phyloP scores from a whole-genome alignment of 2,888 invertebrate species.

The Sicus ferrugineus region DNA sequence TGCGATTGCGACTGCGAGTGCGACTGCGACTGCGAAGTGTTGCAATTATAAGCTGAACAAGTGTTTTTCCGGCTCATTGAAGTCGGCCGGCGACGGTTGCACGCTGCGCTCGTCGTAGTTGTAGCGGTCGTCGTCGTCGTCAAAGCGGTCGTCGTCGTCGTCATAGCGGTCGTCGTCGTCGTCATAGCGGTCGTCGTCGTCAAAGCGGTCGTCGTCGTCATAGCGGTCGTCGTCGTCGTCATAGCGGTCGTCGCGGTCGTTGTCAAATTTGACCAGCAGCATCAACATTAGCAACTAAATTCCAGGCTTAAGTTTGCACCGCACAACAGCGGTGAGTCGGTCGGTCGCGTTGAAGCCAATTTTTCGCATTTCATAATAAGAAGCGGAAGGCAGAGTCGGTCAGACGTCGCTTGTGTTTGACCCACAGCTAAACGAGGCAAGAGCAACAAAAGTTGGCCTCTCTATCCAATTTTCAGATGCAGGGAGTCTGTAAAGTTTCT shows the following conservation, averaged over 20 bases:
- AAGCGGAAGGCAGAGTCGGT: not conserved
- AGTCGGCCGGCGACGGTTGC: not conserved
- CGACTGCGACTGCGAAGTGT: conserved; percentile 8
- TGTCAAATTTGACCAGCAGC: not conserved
- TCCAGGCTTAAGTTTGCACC: not conserved
- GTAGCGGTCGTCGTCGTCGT: too few species aligned
- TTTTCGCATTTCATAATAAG: not conserved
- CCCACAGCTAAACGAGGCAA: not conserved
- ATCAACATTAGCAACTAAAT: not conserved
- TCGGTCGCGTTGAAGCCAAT: not conserved
- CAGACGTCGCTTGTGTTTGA: not conserved
- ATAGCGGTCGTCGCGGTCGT: not conserved
- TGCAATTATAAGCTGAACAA: conserved; percentile 29
- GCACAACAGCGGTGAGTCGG: not conserved
- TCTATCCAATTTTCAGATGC: not conserved
- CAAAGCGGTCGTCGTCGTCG: too few species aligned
- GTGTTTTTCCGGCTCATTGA: conserved; percentile 5
- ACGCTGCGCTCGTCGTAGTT: not conserved
- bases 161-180: not conserved
- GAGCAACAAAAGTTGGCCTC: too few species aligned
- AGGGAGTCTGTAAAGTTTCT: not conserved
- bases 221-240: too few species aligned
- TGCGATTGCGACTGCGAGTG: not conserved
- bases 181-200: too few species aligned
- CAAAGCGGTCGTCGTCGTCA: not conserved